Evolutionary conservation across 1,140 invertebrate species (phyloP), one percentile per base, ranked within the genome.

Genomic region (Tribolium madens): DNA sequence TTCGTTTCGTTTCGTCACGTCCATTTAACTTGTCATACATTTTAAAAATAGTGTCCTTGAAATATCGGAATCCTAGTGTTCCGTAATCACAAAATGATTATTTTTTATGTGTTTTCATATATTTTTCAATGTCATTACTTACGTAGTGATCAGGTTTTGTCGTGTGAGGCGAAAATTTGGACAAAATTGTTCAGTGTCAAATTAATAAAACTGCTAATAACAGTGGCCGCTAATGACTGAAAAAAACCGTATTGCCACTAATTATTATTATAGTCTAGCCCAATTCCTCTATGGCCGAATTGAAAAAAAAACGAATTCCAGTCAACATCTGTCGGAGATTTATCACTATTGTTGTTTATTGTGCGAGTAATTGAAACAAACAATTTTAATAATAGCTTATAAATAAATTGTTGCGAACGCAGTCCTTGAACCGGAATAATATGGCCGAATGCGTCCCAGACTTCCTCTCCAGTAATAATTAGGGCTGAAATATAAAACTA

Each of bases 341-440:
- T 64, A 64, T 42, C 26, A 64, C 57, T 33, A 14, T 57, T 57
- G 18, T 57, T 57, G 21, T 57, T 57, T 52, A 14, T 52, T 64
- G 14, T 64, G 10, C 21, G 21, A 36, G 57, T 64, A 64, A 64
- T 64, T 64, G 57, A 64, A 64, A 64, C 57, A 64, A 64, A 64
- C 57, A 64, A 64, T 64, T 64, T 64, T 64, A 64, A 64, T 64
- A 64, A 64, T 33, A 64, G 57, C 57, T 64, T 64, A 64, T 64
- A 33, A 64, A 64, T 31, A 64, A 64, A 57, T 57, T 57, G 57
- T 64, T 64, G 57, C 26, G 57, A 26, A 64, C 57, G 57, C 26
- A 64, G 57, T 64, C 57, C 57, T 64, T 64, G 57, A 64, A 64
- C 57, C 26, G 21, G 13, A 26, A 64, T 64, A 64, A 33, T 18